Conservation (phyloP, 1,140 invertebrate genomes). For the Cydia pomonella region DNA sequence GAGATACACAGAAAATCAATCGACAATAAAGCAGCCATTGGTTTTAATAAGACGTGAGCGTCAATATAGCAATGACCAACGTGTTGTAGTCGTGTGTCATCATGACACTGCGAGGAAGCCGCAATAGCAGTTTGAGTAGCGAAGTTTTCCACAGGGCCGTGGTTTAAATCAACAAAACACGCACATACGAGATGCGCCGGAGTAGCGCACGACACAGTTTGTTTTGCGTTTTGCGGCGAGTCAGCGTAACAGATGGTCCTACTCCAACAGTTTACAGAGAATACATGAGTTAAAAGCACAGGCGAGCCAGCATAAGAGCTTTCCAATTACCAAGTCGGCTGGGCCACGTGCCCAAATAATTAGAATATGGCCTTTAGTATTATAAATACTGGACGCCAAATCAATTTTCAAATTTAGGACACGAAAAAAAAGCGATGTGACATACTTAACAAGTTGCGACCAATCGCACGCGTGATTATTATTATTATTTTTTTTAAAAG, state of each 20-base stretch:
- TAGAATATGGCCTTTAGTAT: background rate
- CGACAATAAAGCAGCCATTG: background rate
- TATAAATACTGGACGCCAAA: background rate
- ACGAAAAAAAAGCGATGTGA: too few relatives aligned
- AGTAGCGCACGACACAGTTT: slow-evolving; percentile 10
- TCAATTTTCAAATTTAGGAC: background rate
- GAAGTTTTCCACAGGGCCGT: slow-evolving; percentile 10
- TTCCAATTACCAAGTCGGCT: background rate
- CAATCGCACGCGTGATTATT: too few relatives aligned
- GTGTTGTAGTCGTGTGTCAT: background rate
- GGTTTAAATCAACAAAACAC: slow-evolving; percentile 12
- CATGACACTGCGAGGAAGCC: slow-evolving; percentile 1
- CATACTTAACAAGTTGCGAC: too few relatives aligned
- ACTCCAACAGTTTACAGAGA: background rate
- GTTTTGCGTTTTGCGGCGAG: slow-evolving; percentile 4
- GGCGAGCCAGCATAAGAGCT: background rate
- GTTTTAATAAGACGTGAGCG: background rate
- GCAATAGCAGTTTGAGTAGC: background rate
- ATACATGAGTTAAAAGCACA: background rate
- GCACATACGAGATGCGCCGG: slow-evolving; percentile 5
- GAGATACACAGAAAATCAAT: background rate
- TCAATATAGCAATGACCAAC: background rate
- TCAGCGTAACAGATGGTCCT: background rate
- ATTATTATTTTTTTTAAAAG: too few relatives aligned
- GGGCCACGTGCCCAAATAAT: background rate